phyloP scores from a whole-genome alignment of 1,140 invertebrate species.

The Oryzaephilus surinamensis region DNA sequence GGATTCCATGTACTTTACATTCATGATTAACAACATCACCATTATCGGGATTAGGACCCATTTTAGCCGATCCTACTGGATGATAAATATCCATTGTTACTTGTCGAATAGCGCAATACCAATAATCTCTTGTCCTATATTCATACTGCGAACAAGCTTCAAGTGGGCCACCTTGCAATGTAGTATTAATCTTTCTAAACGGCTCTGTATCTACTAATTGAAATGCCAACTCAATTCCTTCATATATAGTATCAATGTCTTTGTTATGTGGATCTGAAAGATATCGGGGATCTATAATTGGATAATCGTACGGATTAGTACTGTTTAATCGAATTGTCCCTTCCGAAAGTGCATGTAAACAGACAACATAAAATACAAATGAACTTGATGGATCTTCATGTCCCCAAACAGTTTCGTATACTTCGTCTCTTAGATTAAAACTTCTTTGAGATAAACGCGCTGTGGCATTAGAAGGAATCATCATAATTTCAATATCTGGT shows the following conservation, averaged over 20 bases:
- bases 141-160: constrained; percentile 42
- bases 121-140: constrained; percentile 20
- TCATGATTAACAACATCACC: constrained; percentile 19
- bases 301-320: constrained; percentile 62
- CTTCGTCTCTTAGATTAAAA: constrained; percentile 15
- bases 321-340: constrained; percentile 57
- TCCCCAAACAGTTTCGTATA: constrained; percentile 16
- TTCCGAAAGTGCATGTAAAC: constrained; percentile 57
- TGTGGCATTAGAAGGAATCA: constrained; percentile 12
- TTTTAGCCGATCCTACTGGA: constrained; percentile 31
- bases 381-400: constrained; percentile 5
- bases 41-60: constrained; percentile 17
- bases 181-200: constrained; percentile 47
- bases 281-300: constrained; percentile 70
- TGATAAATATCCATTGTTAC: constrained; percentile 27
- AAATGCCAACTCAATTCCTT: constrained; percentile 37
- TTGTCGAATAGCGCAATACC: constrained; percentile 27
- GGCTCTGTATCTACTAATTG: constrained; percentile 45
- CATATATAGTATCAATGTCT: constrained; percentile 39
- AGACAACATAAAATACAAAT: constrained; percentile 14
- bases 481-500: constrained; percentile 19
- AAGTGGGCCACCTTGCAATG: constrained; percentile 46
- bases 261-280: constrained; percentile 54
- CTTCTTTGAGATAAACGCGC: constrained; percentile 10
- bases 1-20: constrained; percentile 22